A percentile compares a stretch with the other conserved stretches of the same genome.
Conservation (phyloP, 2,888 invertebrate genomes). For the Hydriomena furcata region DNA sequence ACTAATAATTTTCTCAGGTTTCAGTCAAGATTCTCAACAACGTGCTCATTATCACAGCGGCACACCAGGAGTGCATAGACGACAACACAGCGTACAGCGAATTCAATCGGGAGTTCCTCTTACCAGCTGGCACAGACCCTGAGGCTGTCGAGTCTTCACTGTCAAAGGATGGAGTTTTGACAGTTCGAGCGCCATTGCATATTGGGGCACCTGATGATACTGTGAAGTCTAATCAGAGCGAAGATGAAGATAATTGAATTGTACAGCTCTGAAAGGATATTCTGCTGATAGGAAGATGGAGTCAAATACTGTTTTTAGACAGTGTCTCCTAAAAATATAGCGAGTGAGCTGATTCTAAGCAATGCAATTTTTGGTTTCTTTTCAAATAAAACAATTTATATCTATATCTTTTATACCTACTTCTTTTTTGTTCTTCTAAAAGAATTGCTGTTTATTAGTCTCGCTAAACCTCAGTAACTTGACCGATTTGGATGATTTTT, state of each 20-base stretch:
- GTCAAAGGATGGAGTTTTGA: constrained; percentile 95
- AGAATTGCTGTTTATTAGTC: too few relatives aligned
- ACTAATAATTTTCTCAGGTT: constrained; percentile 49
- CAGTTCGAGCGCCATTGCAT: constrained; percentile 93
- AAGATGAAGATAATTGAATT: constrained; percentile 4
- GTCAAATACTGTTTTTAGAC: too few relatives aligned
- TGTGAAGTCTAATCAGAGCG: not conserved
- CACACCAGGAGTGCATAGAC: constrained; percentile 96
- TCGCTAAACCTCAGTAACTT: too few relatives aligned
- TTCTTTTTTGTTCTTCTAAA: too few relatives aligned
- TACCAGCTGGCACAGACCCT: constrained; percentile 95
- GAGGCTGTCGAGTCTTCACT: constrained; percentile 94
- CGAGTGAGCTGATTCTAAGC: too few relatives aligned
- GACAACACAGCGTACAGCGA: constrained; percentile 94
- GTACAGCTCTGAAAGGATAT: too few relatives aligned
- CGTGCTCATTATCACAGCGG: constrained; percentile 90
- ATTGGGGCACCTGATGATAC: not conserved
- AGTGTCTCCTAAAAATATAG: too few relatives aligned
- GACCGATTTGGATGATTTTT: too few relatives aligned
- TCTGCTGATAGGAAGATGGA: too few relatives aligned
- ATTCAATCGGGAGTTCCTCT: constrained; percentile 95
- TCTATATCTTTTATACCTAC: too few relatives aligned
- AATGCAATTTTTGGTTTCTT: too few relatives aligned
- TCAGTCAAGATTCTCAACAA: constrained; percentile 48
- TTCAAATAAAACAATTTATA: too few relatives aligned